phyloP scores from a whole-genome alignment of 1,140 invertebrate genomes.

The Popillia japonica region DNA sequence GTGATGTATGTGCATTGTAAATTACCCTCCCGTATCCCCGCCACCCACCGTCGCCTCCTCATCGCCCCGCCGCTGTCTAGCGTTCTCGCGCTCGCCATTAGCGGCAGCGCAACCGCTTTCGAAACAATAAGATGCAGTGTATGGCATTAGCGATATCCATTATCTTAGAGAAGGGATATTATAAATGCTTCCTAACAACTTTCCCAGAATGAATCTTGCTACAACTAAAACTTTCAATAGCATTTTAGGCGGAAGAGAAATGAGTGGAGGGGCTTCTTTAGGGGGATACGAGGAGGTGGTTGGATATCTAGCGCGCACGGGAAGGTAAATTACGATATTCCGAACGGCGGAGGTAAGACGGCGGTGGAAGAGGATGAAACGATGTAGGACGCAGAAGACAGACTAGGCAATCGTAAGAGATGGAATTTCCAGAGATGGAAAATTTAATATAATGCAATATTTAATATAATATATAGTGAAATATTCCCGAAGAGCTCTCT shows the following conservation, averaged over 20 bases:
- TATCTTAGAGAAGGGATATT: constrained; percentile 46
- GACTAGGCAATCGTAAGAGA: no score
- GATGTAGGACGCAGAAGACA: constrained; percentile 33
- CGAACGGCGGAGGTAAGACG: not conserved
- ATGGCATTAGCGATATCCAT: constrained; percentile 50
- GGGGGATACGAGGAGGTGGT: no score
- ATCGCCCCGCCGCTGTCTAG: not conserved
- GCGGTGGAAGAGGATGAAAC: not conserved
- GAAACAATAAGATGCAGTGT: constrained; percentile 46
- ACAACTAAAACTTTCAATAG: constrained; percentile 49
- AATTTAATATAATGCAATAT: constrained; percentile 60
- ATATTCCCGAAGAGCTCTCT: constrained; percentile 42
- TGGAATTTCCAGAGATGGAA: constrained; percentile 55
- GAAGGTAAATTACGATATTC: not conserved
- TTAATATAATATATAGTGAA: constrained; percentile 58
- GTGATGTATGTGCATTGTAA: constrained; percentile 54
- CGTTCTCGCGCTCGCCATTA: constrained; percentile 36
- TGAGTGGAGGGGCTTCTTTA: no score
- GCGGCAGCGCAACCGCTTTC: constrained; percentile 41
- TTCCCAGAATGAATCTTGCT: constrained; percentile 38
- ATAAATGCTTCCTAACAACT: constrained; percentile 45
- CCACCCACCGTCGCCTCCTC: not conserved
- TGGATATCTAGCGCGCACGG: not conserved
- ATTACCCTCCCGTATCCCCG: constrained; percentile 41
- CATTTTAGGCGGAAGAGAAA: no score